A percentile compares a stretch with the other conserved stretches of the same genome.
Evolutionary conservation across 1,140 invertebrate genomes (phyloP).

Genomic region (Lethocerus indicus): DNA sequence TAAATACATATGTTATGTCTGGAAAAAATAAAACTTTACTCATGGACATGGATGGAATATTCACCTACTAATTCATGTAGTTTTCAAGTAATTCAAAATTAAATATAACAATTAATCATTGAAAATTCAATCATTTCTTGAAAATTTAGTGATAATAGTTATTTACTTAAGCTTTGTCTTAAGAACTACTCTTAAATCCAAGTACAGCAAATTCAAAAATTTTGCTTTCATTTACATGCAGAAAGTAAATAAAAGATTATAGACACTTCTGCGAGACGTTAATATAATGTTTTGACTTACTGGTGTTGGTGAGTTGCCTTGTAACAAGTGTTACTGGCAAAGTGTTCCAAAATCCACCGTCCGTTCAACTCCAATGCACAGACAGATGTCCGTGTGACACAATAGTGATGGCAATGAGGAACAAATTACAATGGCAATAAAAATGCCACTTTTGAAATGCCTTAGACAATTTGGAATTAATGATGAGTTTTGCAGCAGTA

Average conservation of each 20-base stretch:
- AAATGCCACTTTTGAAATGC: conserved; percentile 1
- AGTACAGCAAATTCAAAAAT: neutral
- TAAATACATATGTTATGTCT: too few species aligned
- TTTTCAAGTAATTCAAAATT: neutral
- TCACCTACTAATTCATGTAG: neutral
- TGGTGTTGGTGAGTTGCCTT: neutral
- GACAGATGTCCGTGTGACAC: neutral
- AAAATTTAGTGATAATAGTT: neutral
- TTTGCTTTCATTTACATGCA: conserved; percentile 14
- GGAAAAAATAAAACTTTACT: too few species aligned
- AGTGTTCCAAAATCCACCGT: conserved; percentile 6
- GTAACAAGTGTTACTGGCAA: neutral
- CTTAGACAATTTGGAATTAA: conserved; percentile 7
- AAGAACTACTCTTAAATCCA: neutral
- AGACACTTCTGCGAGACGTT: conserved; percentile 1
- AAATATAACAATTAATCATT: neutral
- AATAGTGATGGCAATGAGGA: neutral
- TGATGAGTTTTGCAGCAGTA: neutral
- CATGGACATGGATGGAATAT: neutral
- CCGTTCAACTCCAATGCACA: conserved; percentile 1
- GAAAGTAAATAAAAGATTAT: conserved; percentile 15
- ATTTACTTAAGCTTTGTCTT: too few species aligned
- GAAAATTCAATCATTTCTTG: neutral
- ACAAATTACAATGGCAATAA: neutral
- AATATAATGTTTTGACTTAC: conserved; percentile 3